Conservation (phyloP, 2,113 vertebrate species). For the Protobothrops mucrosquamatus region DNA sequence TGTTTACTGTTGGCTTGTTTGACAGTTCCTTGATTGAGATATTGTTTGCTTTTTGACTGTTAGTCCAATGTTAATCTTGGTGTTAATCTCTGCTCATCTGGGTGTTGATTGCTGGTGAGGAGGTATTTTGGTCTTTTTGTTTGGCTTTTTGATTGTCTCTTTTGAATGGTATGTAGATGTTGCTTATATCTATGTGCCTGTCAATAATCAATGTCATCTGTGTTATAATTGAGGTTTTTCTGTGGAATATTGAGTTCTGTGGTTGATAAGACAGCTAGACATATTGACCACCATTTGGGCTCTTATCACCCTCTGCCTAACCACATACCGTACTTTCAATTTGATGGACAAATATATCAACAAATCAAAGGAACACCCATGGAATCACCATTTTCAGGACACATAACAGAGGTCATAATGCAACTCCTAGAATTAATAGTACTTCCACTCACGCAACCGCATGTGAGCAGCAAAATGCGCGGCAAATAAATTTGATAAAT, state of each 20-base stretch:
- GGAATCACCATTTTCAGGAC: background rate
- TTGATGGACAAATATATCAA: background rate
- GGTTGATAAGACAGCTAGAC: background rate
- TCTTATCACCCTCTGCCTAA: background rate
- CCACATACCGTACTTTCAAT: background rate
- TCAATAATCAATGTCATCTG: background rate
- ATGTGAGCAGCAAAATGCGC: background rate
- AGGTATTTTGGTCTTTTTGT: too few relatives aligned
- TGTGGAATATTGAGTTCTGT: background rate
- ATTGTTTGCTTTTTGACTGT: background rate
- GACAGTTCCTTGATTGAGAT: background rate
- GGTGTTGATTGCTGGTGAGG: background rate
- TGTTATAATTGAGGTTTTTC: background rate
- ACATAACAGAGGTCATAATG: background rate
- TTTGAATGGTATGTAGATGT: background rate
- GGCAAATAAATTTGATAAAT: background rate
- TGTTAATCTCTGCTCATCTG: background rate
- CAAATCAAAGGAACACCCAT: background rate
- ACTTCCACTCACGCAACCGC: background rate
- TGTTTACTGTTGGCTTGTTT: background rate
- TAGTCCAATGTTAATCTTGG: background rate
- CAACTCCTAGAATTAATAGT: background rate
- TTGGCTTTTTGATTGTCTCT: background rate
- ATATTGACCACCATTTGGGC: background rate
- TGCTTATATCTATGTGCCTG: background rate